Evolutionary conservation across 2,888 invertebrate species (phyloP).

Genomic region (Sphaeridia pumilis): DNA sequence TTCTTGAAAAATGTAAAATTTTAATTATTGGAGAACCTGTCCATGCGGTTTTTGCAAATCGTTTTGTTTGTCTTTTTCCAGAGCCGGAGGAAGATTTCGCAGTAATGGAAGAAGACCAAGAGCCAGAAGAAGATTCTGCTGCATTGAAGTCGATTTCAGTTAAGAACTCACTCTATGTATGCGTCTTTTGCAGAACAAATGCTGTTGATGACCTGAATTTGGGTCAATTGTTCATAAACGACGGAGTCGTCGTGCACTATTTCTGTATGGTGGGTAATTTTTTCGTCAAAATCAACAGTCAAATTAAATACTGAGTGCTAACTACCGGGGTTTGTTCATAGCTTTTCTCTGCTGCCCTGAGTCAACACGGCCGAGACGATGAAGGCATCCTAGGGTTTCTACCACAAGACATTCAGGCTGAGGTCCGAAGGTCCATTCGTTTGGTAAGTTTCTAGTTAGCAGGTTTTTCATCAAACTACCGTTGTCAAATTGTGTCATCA

Average conservation of each 20-base stretch:
- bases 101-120: no score
- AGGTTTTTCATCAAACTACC: neutral
- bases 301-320: no score
- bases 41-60: no score
- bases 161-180: conserved; percentile 6
- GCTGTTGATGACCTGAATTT: conserved; percentile 23
- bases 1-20: no score
- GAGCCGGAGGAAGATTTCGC: neutral
- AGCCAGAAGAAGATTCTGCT: neutral
- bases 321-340: no score
- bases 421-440: conserved; percentile 51
- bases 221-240: conserved; percentile 23
- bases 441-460: conserved; percentile 47
- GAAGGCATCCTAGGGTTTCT: conserved; percentile 65
- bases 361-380: conserved; percentile 54
- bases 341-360: conserved; percentile 58
- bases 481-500: neutral
- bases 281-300: no score
- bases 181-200: conserved; percentile 25
- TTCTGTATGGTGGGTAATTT: conserved; percentile 30
- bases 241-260: conserved; percentile 24
- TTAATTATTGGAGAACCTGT: no score
- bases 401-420: conserved; percentile 53
- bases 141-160: conserved; percentile 7
- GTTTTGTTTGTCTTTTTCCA: no score